Conservation (phyloP, 2,888 invertebrate genomes). For the Camponotus fellah region DNA sequence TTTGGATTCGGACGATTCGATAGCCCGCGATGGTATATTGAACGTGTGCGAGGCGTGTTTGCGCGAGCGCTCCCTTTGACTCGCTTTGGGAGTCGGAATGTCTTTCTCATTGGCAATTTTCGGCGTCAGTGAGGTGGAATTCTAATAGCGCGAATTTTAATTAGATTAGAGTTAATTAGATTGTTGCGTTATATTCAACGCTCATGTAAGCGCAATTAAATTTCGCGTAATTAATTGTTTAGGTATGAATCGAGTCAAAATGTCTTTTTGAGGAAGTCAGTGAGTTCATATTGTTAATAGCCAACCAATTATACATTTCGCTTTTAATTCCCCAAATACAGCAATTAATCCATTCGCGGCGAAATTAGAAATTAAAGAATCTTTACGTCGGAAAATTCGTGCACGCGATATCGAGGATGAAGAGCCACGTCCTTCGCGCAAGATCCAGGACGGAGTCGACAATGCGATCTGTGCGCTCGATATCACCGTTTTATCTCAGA, state of each 20-base stretch:
- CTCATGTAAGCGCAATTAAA: conserved; percentile 49
- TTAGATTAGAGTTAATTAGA: conserved; percentile 56
- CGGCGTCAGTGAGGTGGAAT: conserved; percentile 50
- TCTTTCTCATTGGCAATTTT: conserved; percentile 50
- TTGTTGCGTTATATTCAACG: conserved; percentile 40
- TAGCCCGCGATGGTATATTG: conserved; percentile 18
- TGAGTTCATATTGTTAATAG: conserved; percentile 34
- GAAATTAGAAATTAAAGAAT: conserved; percentile 24
- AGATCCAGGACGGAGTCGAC: conserved; percentile 40
- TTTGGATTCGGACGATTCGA: conserved; percentile 43
- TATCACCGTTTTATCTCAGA: conserved; percentile 53
- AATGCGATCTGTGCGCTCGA: conserved; percentile 45
- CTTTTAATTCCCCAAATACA: conserved; percentile 12
- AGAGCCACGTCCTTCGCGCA: conserved; percentile 40
- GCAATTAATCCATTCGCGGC: conserved; percentile 9
- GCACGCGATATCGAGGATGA: conserved; percentile 14
- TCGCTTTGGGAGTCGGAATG: conserved; percentile 33
- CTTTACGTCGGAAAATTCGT: conserved; percentile 26
- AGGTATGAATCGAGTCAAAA: conserved; percentile 30
- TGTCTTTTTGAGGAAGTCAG: conserved; percentile 38
- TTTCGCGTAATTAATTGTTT: conserved; percentile 52
- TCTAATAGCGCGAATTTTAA: conserved; percentile 52
- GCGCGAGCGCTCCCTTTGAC: conserved; percentile 35
- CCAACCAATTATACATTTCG: conserved; percentile 26
- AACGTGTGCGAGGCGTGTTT: conserved; percentile 35